Evolutionary conservation across 1,140 invertebrate species (phyloP).

Genomic region (Lysiphlebus fabarum): DNA sequence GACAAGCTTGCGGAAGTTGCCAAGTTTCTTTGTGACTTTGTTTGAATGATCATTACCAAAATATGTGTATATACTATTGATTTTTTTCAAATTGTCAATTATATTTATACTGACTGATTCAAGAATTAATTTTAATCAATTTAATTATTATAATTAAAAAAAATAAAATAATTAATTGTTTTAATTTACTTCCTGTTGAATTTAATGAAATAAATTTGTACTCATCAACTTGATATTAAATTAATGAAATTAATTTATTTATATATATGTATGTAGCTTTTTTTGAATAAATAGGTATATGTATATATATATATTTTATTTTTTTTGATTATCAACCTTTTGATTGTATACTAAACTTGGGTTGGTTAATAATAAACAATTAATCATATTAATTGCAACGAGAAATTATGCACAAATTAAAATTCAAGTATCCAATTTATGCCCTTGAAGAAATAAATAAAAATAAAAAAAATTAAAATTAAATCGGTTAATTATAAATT

Average conservation of each 20-base stretch:
- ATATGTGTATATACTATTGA: slow-evolving; percentile 6
- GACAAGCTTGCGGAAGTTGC: not conserved
- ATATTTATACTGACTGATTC: too few relatives aligned
- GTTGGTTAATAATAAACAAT: slow-evolving; percentile 45
- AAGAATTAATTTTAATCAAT: too few relatives aligned
- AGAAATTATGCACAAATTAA: not conserved
- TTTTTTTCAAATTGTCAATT: not conserved
- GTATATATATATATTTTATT: slow-evolving; percentile 8
- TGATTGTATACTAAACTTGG: too few relatives aligned
- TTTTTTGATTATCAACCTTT: slow-evolving; percentile 41
- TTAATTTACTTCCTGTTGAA: too few relatives aligned
- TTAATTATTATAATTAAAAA: slow-evolving; percentile 12
- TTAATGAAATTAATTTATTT: too few relatives aligned
- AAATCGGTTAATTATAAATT: slow-evolving; percentile 52
- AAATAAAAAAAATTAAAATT: slow-evolving; percentile 2
- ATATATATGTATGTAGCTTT: too few relatives aligned
- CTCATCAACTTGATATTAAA: too few relatives aligned
- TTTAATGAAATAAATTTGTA: too few relatives aligned
- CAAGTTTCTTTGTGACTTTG: not conserved
- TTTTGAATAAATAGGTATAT: not conserved
- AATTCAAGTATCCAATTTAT: slow-evolving; percentile 4
- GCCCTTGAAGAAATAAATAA: slow-evolving; percentile 36
- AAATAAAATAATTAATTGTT: slow-evolving; percentile 3
- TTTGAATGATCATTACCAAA: slow-evolving; percentile 7
- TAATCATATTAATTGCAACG: slow-evolving; percentile 50